phyloP scores from a whole-genome alignment of 2,888 invertebrate genomes.

The Tetrapedia diversipes region DNA sequence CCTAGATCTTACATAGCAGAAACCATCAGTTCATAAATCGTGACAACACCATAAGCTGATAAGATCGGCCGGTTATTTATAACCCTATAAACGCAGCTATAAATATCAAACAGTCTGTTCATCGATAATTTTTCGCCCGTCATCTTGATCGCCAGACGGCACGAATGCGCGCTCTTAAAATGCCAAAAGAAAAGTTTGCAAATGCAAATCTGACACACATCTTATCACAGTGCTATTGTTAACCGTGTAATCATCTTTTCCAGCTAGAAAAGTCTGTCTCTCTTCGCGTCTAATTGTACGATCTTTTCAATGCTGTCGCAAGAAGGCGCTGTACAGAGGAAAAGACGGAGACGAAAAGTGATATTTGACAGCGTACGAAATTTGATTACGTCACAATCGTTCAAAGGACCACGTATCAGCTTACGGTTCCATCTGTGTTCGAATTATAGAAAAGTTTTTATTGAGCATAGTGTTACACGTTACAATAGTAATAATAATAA shows the following conservation, averaged over 20 bases:
- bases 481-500: slow-evolving; percentile 77
- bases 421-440: slow-evolving; percentile 40
- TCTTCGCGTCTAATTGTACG: background rate
- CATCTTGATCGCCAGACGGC: slow-evolving; percentile 42
- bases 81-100: slow-evolving; percentile 42
- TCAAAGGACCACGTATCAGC: slow-evolving; percentile 7
- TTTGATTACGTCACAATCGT: slow-evolving; percentile 5
- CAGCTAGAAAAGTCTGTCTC: background rate
- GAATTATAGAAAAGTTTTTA: slow-evolving; percentile 81
- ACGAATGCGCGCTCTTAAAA: slow-evolving; percentile 35
- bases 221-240: background rate
- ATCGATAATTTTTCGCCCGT: background rate
- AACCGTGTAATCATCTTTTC: slow-evolving; percentile 11
- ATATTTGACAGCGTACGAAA: background rate
- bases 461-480: slow-evolving; percentile 81
- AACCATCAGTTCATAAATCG: background rate
- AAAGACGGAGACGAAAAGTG: background rate
- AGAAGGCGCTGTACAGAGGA: background rate
- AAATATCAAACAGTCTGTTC: slow-evolving; percentile 43
- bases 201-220: background rate
- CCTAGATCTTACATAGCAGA: background rate
- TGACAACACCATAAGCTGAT: slow-evolving; percentile 35
- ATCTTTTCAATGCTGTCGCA: background rate
- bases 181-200: background rate
- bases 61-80: slow-evolving; percentile 42